These are phyloP conservation scores for Drosophila equinoxialis DNA, from an alignment of 1,140 invertebrate species.

Conservation along the genomic window DNA sequence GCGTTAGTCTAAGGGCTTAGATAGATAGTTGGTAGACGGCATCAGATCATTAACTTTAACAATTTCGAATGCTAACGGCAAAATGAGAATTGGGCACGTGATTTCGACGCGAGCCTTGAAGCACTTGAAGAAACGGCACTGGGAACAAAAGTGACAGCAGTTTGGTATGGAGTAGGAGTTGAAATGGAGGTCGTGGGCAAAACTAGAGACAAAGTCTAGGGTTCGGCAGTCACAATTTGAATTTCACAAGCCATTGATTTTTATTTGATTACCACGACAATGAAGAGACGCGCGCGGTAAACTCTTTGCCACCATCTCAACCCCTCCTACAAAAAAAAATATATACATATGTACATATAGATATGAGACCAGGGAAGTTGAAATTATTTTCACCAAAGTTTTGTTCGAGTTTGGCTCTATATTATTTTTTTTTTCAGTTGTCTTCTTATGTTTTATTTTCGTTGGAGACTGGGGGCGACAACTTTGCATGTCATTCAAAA, in stretches of 20 bases:
- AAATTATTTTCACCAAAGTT: slow-evolving; percentile 46
- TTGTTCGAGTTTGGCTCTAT: slow-evolving; percentile 5
- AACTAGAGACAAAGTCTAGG: slow-evolving; percentile 40
- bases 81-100: slow-evolving; percentile 73
- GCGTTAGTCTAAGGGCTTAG: slow-evolving; percentile 39
- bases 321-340: slow-evolving; percentile 8
- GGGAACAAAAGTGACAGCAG: not conserved
- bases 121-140: slow-evolving; percentile 50
- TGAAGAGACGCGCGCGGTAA: slow-evolving; percentile 62
- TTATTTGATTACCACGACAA: slow-evolving; percentile 81
- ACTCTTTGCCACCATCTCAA: slow-evolving; percentile 41
- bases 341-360: not conserved
- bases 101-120: slow-evolving; percentile 46
- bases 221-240: slow-evolving; percentile 70
- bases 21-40: slow-evolving; percentile 69
- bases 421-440: not conserved
- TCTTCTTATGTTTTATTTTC: slow-evolving; percentile 32
- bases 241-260: slow-evolving; percentile 82
- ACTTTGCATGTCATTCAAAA: slow-evolving; percentile 75
- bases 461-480: slow-evolving; percentile 55
- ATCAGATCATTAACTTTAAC: slow-evolving; percentile 77
- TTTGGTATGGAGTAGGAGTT: not conserved
- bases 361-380: not conserved
- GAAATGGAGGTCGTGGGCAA: not conserved
- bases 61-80: slow-evolving; percentile 69